A percentile compares a stretch with the other conserved stretches of the same genome.
Conservation (phyloP, 2,888 invertebrate genomes). For the Sarcophaga variegata region DNA sequence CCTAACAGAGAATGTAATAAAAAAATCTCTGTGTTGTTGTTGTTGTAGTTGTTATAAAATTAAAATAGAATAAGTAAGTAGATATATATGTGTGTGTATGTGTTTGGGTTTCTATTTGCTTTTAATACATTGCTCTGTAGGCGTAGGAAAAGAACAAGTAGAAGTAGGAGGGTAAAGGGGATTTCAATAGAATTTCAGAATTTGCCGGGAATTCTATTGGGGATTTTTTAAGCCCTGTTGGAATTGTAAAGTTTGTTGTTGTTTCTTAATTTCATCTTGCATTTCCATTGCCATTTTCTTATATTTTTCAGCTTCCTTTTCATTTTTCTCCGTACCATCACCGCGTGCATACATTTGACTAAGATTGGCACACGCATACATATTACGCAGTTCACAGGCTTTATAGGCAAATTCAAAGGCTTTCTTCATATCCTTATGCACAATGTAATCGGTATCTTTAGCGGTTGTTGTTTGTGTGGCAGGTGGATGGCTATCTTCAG, state of each 20-base stretch:
- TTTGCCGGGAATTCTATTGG: slow-evolving; percentile 13
- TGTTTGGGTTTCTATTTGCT: no score
- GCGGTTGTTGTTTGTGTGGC: slow-evolving; percentile 48
- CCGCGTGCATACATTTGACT: slow-evolving; percentile 93
- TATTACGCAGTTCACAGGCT: slow-evolving; percentile 92
- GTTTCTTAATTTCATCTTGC: slow-evolving; percentile 85
- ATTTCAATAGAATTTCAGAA: no score
- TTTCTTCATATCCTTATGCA: slow-evolving; percentile 87
- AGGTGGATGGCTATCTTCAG: slow-evolving; percentile 75
- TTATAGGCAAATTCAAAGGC: slow-evolving; percentile 90
- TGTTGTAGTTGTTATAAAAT: no score
- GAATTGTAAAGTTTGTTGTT: slow-evolving; percentile 83
- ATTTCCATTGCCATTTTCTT: slow-evolving; percentile 88
- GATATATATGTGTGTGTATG: no score
- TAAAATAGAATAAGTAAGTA: no score
- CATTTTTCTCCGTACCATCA: slow-evolving; percentile 90
- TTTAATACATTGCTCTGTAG: no score
- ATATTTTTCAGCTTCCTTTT: slow-evolving; percentile 87
- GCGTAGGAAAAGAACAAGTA: no score
- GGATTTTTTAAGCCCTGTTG: slow-evolving; percentile 83
- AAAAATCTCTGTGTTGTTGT: no score
- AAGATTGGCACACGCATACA: slow-evolving; percentile 94
- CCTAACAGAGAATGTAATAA: no score
- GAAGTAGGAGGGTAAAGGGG: no score
- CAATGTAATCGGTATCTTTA: slow-evolving; percentile 82